phyloP scores from a whole-genome alignment of 2,888 invertebrate species.

The Apodemia hepburni region DNA sequence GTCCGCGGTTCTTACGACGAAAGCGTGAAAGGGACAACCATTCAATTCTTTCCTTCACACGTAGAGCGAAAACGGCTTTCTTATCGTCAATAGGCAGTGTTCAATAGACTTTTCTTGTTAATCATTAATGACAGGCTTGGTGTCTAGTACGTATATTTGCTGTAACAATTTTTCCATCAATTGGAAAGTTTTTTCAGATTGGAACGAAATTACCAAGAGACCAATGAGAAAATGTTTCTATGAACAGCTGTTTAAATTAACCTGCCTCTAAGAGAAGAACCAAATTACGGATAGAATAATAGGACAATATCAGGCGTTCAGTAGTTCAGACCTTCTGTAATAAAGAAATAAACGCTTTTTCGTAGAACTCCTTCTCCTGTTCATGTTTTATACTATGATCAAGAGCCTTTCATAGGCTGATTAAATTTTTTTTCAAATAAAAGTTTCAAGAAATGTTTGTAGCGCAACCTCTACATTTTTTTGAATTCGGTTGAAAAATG shows the following conservation, averaged over 20 bases:
- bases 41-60: slow-evolving; percentile 67
- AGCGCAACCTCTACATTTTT: no score
- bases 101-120: slow-evolving; percentile 32
- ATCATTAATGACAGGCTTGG: slow-evolving; percentile 13
- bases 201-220: not conserved
- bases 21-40: slow-evolving; percentile 70
- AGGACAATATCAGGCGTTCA: no score
- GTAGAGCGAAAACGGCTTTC: slow-evolving; percentile 50
- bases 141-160: not conserved
- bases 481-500: no score
- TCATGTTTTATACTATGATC: no score
- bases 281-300: not conserved
- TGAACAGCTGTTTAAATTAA: not conserved
- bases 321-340: no score
- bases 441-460: no score
- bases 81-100: slow-evolving; percentile 27
- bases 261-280: not conserved
- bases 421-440: no score
- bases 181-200: not conserved
- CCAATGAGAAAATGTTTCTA: not conserved
- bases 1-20: slow-evolving; percentile 51
- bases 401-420: no score
- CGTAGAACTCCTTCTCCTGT: no score
- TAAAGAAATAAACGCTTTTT: no score
- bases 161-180: not conserved